Evolutionary conservation across 2,797 vertebrate species (phyloP), one percentile per base, ranked within the genome.

Genomic region (Rhincodon typus): DNA sequence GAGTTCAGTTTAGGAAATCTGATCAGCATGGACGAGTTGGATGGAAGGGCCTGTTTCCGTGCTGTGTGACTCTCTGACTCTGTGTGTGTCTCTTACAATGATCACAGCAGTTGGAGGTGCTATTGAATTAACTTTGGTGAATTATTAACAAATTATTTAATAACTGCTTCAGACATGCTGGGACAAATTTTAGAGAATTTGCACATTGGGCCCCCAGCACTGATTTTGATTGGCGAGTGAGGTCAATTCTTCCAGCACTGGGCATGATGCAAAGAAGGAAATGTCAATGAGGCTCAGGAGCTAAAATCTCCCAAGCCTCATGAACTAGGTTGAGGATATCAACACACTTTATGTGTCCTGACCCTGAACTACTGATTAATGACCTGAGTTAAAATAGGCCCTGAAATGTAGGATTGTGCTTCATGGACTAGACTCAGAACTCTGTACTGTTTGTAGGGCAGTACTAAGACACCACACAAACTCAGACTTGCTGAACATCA

Each of bases 251-350:
- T 1, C 7, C n/a, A 38, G 38, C 5, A 66, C n/a, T n/a, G 57
- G 34, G 17, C 7, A 21, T 34, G 34, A 66, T 23, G 66, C n/a
- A 93, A 25, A 8, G 3, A 38, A 67, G 34, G 90, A 67, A 38
- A 93, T 38, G 66, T 3, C 6, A 93, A 69, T 21, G 42, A 74
- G 42, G 50, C 27, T 8, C 30, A 10, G 87, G 53, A 62, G 30
- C 30, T 90, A 62, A 90, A 62, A 62, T 62, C 79, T 84, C 3
- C 79, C 17, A 7, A 1, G 53, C 62, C 17, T 67, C 21, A 38
- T 3, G 10, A 17, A 23, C 7, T n/a, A n/a, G n/a, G n/a, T 3
- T 7, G 17, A 15, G 12, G 1, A 19, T 17, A 0, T 21, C 21
- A 17, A 19, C 57, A 4, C 19, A 34, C 5, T 66, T 6, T 0